phyloP scores from a whole-genome alignment of 2,888 invertebrate species.

The Apoda limacodes region DNA sequence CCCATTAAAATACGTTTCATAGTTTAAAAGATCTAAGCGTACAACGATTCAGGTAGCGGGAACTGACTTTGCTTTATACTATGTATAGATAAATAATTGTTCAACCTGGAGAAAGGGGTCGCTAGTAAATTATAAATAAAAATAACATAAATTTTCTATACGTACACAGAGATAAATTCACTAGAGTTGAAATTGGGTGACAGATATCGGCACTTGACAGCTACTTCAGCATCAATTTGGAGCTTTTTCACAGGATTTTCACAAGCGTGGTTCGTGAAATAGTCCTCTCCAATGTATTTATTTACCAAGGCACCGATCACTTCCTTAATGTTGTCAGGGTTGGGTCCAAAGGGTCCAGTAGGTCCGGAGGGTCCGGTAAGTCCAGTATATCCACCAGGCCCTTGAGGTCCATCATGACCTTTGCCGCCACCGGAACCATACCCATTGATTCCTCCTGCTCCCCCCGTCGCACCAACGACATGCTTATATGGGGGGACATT shows the following conservation, averaged over 20 bases:
- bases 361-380: constrained; percentile 5
- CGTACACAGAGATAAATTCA: neutral
- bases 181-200: neutral
- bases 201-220: neutral
- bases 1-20: no score
- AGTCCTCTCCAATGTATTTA: neutral
- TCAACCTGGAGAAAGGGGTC: no score
- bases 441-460: constrained; percentile 21
- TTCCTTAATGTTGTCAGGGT: neutral
- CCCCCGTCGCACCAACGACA: constrained; percentile 33
- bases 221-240: neutral
- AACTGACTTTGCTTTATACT: no score
- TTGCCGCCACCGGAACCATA: constrained; percentile 19
- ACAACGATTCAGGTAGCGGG: no score
- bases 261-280: neutral
- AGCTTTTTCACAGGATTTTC: neutral
- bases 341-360: neutral
- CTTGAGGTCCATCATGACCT: constrained; percentile 24
- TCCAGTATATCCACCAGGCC: constrained; percentile 19
- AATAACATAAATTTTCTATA: no score
- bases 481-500: constrained; percentile 41
- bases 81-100: no score
- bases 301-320: neutral
- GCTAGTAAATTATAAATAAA: no score
- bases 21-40: no score